These are phyloP conservation scores for Cryptocheilus praepositus DNA, from an alignment of 2,888 invertebrate genomes.

Conservation along the genomic window DNA sequence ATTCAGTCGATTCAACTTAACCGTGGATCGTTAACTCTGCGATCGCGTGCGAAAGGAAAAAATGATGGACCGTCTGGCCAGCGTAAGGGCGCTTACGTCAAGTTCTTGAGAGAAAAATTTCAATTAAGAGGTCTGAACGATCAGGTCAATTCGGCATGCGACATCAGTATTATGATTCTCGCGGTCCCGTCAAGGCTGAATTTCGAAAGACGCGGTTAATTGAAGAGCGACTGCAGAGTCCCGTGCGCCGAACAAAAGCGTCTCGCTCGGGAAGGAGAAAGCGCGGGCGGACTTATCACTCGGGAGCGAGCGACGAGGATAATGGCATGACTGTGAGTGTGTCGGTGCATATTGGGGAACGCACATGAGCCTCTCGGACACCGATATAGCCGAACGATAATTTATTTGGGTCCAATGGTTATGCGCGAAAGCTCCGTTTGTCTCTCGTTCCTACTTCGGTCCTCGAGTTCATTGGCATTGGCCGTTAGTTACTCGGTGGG, in stretches of 20 bases:
- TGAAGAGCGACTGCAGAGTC: neutral
- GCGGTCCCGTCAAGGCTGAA: conserved; percentile 18
- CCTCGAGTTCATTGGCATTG: conserved; percentile 38
- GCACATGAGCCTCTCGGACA: neutral
- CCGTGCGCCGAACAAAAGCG: neutral
- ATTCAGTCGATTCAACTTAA: no score
- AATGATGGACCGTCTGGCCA: no score
- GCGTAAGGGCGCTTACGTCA: no score
- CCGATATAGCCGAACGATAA: conserved; percentile 23
- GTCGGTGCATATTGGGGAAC: neutral
- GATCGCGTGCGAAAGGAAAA: no score
- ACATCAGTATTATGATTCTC: no score
- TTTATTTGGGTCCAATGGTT: conserved; percentile 31
- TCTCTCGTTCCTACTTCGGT: no score
- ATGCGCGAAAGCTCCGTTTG: conserved; percentile 14
- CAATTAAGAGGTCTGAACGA: neutral
- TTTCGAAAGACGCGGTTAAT: conserved; percentile 16
- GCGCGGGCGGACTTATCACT: no score
- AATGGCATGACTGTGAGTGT: conserved; percentile 10
- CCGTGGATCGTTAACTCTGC: no score
- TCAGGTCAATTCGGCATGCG: no score
- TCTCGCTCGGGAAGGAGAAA: no score
- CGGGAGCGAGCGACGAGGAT: neutral
- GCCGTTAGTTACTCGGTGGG: conserved; percentile 23
- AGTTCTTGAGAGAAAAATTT: no score